Evolutionary conservation across 2,797 vertebrate genomes (phyloP), one percentile per base, ranked within the genome.

Genomic region (Protosalanx chinensis): DNA sequence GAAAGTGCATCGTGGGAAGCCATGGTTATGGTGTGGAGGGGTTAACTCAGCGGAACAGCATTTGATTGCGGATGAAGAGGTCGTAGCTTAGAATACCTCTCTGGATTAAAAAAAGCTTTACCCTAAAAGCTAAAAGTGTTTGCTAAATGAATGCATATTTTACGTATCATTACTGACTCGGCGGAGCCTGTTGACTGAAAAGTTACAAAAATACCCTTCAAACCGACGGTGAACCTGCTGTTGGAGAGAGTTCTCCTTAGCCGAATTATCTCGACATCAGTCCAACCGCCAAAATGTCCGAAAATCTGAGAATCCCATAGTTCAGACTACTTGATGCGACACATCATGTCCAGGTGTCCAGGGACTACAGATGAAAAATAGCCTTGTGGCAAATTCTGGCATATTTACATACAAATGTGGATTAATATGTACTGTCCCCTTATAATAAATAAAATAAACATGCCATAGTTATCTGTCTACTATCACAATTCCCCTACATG

Each of bases 71-170:
- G 41, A 13, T 46, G 10, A 46, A 12, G 41, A 46, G 13, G 12
- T 12, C 4, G 15, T 60, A 37, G 0, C 67, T 75, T 74, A 79
- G 74, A 7, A 30, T 71, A 69, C 5, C 12, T 46, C 41, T 46
- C 8, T 46, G 41, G 41, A 46, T 41, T 12, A 46, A 13, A 46
- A 46, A 46, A 13, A 46, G 41, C 41, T 46, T 46, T 13, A 46
- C 41, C 13, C 2, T 46, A 12, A 12, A 46, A 27, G 23, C 23
- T 46, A 46, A 46, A 46, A 46, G 2, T 46, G 41, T 2, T 46
- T 46, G 41, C 10, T 46, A 46, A 46, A 41, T 41, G 37, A 41
- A 41, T 41, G 37, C 37, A 41, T 41, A 41, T 46, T 46, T 46
- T 13, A 20, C 13, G 70, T 49, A 33, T 23, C 58, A 75, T 72